Evolutionary conservation across 2,113 vertebrate species (phyloP).

Genomic region (Malurus melanocephalus): DNA sequence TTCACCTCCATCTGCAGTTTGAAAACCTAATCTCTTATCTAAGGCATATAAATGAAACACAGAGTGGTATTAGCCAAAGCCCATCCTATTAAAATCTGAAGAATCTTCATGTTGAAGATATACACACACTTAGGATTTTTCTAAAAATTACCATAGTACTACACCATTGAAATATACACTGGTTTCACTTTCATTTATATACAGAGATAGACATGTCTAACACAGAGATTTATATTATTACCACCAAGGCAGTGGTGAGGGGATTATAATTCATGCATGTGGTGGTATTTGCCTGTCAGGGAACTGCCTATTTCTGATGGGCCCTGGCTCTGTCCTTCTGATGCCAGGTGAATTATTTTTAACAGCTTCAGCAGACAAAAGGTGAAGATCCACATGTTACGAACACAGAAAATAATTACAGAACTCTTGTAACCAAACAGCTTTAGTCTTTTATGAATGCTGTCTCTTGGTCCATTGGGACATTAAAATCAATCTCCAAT

Average conservation of each 20-base stretch:
- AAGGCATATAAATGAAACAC: background rate
- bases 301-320: background rate
- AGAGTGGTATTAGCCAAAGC: background rate
- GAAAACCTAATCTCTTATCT: background rate
- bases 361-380: background rate
- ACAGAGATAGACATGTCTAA: background rate
- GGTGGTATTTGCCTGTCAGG: background rate
- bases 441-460: background rate
- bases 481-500: background rate
- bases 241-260: background rate
- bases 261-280: background rate
- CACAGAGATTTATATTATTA: background rate
- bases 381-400: background rate
- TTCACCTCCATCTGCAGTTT: slow-evolving; percentile 6
- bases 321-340: background rate
- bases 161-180: background rate
- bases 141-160: background rate
- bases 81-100: background rate
- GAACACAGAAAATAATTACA: background rate
- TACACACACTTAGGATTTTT: background rate
- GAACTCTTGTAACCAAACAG: background rate
- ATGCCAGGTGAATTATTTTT: background rate
- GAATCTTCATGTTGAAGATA: background rate
- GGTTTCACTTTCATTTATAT: background rate
- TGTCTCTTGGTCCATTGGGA: background rate